phyloP scores from a whole-genome alignment of 2,113 vertebrate genomes.

The Neolamprologus kungweensis region DNA sequence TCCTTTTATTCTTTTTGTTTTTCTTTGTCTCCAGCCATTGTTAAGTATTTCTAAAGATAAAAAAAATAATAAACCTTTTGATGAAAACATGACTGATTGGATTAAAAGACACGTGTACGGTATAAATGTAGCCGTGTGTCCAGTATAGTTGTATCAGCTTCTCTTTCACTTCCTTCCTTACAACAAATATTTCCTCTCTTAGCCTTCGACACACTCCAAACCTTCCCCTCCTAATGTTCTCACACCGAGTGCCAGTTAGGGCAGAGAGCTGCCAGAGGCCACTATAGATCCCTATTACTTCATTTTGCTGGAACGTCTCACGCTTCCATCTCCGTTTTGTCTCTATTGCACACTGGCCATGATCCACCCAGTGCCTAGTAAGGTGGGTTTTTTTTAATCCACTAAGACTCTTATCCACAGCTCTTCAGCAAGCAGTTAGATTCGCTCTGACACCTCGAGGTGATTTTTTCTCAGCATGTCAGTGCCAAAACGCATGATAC shows the following conservation, averaged over 20 bases:
- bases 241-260: conserved; percentile 21
- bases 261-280: conserved; percentile 13
- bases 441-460: background rate
- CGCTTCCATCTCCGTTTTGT: conserved; percentile 24
- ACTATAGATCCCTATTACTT: conserved; percentile 36
- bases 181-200: background rate
- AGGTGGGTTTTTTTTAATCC: background rate
- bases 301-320: conserved; percentile 32
- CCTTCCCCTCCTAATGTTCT: conserved; percentile 3
- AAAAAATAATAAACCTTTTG: background rate
- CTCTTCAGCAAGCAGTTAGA: background rate
- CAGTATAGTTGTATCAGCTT: background rate
- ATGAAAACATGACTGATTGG: background rate
- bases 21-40: background rate
- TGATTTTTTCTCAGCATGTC: background rate
- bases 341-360: conserved; percentile 16
- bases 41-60: background rate
- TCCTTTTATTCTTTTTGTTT: background rate
- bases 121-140: background rate
- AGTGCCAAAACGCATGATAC: background rate
- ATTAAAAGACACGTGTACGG: background rate
- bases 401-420: conserved; percentile 6
- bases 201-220: background rate
- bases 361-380: background rate
- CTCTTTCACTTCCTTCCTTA: background rate